Conservation (phyloP, 1,140 invertebrate genomes). For the Eurosta solidaginis region DNA sequence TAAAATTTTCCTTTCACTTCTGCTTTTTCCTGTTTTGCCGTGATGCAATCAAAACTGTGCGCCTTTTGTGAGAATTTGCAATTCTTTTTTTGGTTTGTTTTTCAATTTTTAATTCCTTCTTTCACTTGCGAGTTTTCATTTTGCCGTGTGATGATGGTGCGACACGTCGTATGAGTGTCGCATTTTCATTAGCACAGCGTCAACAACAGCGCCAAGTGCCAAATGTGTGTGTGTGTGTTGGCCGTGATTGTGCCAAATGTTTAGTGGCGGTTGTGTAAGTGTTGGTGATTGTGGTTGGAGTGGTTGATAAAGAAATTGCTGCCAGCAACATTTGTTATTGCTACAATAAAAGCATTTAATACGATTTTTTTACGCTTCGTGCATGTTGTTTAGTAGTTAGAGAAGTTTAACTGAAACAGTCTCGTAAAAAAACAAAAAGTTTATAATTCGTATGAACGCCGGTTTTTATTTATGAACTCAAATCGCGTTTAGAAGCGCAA, state of each 20-base stretch:
- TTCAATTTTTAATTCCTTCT: slow-evolving; percentile 18
- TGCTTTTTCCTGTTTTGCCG: not conserved
- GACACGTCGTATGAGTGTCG: not conserved
- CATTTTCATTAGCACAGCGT: slow-evolving; percentile 1
- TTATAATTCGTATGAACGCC: not conserved
- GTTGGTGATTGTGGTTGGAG: not conserved
- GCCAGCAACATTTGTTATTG: not conserved
- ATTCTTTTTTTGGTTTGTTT: not conserved
- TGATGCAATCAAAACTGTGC: not conserved
- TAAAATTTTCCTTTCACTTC: not conserved
- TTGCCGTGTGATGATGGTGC: not conserved
- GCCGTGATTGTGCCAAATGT: not conserved
- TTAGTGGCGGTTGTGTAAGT: slow-evolving; percentile 6
- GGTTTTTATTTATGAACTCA: no score
- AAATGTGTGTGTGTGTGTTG: no score
- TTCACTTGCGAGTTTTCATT: not conserved
- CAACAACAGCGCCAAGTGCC: not conserved
- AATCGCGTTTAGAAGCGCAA: no score
- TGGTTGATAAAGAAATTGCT: not conserved
- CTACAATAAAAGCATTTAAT: not conserved
- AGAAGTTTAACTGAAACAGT: not conserved
- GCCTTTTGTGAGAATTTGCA: not conserved
- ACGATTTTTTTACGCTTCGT: not conserved
- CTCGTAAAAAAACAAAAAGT: not conserved
- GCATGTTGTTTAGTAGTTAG: not conserved